Percentiles rank a stretch among this genome's conserved stretches.
Evolutionary conservation across 2,888 invertebrate genomes (phyloP).

Genomic region (Lathronympha strigana): DNA sequence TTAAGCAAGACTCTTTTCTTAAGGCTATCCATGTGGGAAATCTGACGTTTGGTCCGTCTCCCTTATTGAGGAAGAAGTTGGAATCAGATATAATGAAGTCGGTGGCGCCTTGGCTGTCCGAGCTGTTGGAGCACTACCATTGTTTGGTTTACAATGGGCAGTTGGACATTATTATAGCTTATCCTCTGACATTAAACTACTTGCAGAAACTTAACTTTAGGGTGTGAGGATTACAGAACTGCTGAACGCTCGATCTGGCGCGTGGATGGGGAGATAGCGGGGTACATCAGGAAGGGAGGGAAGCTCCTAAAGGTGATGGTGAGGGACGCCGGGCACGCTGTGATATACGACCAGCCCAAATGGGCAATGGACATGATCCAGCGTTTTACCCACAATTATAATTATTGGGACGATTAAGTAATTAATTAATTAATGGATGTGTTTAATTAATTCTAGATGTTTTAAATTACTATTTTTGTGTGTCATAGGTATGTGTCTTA

Average conservation of each 20-base stretch:
- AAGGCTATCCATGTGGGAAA: slow-evolving; percentile 91
- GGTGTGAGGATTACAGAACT: slow-evolving; percentile 80
- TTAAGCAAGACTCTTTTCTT: slow-evolving; percentile 73
- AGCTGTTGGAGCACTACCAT: slow-evolving; percentile 82
- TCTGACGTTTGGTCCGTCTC: slow-evolving; percentile 79
- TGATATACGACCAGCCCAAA: slow-evolving; percentile 85
- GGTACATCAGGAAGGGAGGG: slow-evolving; percentile 70
- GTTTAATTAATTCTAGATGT: no score
- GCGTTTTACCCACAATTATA: not conserved
- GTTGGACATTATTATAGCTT: slow-evolving; percentile 91
- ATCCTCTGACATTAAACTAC: slow-evolving; percentile 89
- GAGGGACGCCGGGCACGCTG: slow-evolving; percentile 76
- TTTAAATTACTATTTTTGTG: no score
- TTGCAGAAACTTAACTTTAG: slow-evolving; percentile 85
- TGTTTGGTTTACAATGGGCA: slow-evolving; percentile 92
- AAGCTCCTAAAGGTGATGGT: not conserved
- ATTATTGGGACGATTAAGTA: slow-evolving; percentile 53
- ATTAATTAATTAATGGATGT: no score
- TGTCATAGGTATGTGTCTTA: no score
- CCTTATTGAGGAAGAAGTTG: slow-evolving; percentile 83
- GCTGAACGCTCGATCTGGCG: slow-evolving; percentile 85
- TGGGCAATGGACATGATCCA: slow-evolving; percentile 67
- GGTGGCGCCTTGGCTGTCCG: slow-evolving; percentile 85
- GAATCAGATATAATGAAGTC: slow-evolving; percentile 88
- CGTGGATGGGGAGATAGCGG: slow-evolving; percentile 83